phyloP scores from a whole-genome alignment of 2,113 vertebrate genomes.

The Corythaixoides concolor region DNA sequence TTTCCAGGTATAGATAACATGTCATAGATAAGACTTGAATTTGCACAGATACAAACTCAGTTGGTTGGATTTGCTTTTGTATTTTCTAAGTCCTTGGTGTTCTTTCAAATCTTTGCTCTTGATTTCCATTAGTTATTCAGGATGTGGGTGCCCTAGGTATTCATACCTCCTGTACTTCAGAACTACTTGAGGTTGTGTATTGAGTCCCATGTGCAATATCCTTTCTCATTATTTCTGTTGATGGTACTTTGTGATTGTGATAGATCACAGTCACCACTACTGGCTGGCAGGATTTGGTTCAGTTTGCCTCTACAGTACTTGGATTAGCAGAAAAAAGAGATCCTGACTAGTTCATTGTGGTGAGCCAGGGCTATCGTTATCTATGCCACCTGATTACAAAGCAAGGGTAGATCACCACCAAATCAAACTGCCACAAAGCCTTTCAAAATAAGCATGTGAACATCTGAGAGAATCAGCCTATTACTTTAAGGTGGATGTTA shows the following conservation, averaged over 20 bases:
- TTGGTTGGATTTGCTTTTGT: neutral
- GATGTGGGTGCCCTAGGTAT: rapidly evolving
- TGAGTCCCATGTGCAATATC: rapidly evolving
- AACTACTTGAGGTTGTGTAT: neutral
- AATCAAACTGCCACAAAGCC: neutral
- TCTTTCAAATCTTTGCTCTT: neutral
- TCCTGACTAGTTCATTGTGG: neutral
- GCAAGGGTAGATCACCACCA: neutral
- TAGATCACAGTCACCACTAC: neutral
- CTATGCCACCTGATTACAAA: neutral
- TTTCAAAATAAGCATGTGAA: neutral
- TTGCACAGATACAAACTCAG: neutral
- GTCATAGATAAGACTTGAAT: neutral
- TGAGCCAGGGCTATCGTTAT: neutral
- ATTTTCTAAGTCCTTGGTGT: neutral
- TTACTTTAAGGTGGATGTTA: neutral
- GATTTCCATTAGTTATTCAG: neutral
- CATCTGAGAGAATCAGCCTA: neutral
- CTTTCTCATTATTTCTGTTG: neutral
- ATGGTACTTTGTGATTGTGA: neutral
- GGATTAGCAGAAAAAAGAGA: neutral
- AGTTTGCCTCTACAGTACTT: neutral
- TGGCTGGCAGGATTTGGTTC: neutral
- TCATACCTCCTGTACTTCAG: neutral
- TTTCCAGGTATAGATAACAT: rapidly evolving